Conservation (phyloP, 2,888 invertebrate species). For the Acleris sparsana region DNA sequence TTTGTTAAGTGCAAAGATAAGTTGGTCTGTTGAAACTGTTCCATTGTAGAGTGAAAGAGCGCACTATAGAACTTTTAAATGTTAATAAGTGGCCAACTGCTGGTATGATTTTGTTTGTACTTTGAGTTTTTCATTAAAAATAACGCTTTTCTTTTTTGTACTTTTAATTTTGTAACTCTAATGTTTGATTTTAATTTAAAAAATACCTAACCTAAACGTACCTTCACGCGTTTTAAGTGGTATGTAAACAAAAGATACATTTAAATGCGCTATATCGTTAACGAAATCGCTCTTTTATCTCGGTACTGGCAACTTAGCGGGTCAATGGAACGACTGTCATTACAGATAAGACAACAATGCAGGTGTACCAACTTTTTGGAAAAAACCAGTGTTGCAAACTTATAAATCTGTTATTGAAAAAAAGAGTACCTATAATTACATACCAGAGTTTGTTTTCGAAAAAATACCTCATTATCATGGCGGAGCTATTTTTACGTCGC, state of each 20-base stretch:
- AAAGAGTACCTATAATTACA: no score
- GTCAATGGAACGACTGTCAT: slow-evolving; percentile 28
- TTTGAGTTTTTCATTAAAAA: no score
- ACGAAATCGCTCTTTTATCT: slow-evolving; percentile 30
- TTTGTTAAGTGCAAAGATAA: slow-evolving; percentile 13
- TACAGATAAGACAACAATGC: slow-evolving; percentile 16
- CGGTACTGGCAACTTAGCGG: slow-evolving; percentile 22
- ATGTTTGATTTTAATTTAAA: no score
- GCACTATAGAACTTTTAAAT: background rate
- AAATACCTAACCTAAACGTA: no score
- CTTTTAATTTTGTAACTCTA: no score
- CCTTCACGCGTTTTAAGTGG: slow-evolving; percentile 6
- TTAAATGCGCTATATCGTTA: slow-evolving; percentile 21
- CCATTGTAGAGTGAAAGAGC: slow-evolving; percentile 19
- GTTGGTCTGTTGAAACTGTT: slow-evolving; percentile 23
- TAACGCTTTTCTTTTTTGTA: no score
- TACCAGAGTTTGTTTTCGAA: no score
- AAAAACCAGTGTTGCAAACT: slow-evolving; percentile 3
- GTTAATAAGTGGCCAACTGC: no score
- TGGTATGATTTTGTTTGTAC: no score
- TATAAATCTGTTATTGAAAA: no score
- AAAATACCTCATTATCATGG: no score
- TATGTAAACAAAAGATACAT: slow-evolving; percentile 15
- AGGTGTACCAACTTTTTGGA: slow-evolving; percentile 11
- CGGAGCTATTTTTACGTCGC: no score